Conservation (phyloP, 2,113 vertebrate species). For the Pelmatolapia mariae region DNA sequence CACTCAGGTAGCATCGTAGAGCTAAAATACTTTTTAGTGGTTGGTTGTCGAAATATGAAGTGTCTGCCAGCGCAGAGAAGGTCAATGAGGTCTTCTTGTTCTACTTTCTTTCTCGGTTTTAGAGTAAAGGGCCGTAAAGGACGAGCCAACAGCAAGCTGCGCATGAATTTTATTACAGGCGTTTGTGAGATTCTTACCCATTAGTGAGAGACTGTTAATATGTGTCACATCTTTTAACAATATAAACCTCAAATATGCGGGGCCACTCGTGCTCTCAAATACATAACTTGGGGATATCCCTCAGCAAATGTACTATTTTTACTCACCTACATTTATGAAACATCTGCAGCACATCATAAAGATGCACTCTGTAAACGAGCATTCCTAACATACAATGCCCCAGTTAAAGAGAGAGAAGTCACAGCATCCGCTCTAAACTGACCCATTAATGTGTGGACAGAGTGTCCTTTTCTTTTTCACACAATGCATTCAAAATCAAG, state of each 20-base stretch:
- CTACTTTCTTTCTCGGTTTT: neutral
- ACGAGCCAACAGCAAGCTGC: neutral
- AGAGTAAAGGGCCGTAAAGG: neutral
- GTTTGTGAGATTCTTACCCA: neutral
- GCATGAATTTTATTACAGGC: neutral
- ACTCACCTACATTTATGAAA: slow-evolving; percentile 11
- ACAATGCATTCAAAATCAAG: neutral
- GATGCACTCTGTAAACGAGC: neutral
- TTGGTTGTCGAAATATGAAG: neutral
- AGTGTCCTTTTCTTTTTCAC: neutral
- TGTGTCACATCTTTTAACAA: neutral
- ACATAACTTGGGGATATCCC: neutral
- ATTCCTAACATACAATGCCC: neutral
- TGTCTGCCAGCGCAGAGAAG: neutral
- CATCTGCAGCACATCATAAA: neutral
- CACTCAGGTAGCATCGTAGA: slow-evolving; percentile 1
- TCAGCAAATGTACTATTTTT: neutral
- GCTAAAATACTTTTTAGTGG: slow-evolving; percentile 3
- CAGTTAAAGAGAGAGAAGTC: neutral
- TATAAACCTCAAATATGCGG: accelerated
- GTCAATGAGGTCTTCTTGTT: neutral
- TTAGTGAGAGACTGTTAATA: neutral
- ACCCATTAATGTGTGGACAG: slow-evolving; percentile 2
- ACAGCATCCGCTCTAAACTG: neutral
- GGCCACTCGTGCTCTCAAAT: neutral